phyloP scores from a whole-genome alignment of 2,888 invertebrate species.

The Troides oblongomaculatus region DNA sequence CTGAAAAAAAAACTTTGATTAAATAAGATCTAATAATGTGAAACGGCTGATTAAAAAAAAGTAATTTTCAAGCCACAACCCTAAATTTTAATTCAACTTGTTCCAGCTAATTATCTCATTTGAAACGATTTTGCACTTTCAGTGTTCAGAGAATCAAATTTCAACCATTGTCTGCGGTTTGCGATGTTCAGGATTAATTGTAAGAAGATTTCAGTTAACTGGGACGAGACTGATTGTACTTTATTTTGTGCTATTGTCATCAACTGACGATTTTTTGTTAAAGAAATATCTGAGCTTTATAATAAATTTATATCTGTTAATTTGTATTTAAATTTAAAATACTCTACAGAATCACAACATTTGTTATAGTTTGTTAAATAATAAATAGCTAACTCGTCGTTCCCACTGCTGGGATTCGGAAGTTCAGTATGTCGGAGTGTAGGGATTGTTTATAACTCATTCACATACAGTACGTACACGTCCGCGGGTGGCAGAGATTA shows the following conservation, averaged over 20 bases:
- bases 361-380: too few species aligned
- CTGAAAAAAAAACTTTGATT: too few species aligned
- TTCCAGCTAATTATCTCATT: slow-evolving; percentile 33
- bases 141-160: slow-evolving; percentile 44
- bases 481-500: too few species aligned
- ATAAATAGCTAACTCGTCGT: too few species aligned
- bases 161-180: slow-evolving; percentile 42
- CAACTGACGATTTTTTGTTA: slow-evolving; percentile 13
- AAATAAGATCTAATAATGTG: too few species aligned
- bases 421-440: too few species aligned
- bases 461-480: too few species aligned
- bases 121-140: slow-evolving; percentile 42
- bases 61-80: slow-evolving; percentile 6
- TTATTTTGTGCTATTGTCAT: slow-evolving; percentile 19
- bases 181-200: slow-evolving; percentile 46
- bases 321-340: too few species aligned
- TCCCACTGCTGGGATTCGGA: too few species aligned
- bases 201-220: slow-evolving; percentile 48
- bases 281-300: neutral
- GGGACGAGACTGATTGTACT: slow-evolving; percentile 36
- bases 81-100: slow-evolving; percentile 23
- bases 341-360: too few species aligned
- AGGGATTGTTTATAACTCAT: too few species aligned
- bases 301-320: neutral
- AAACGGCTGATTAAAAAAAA: too few species aligned